phyloP scores from a whole-genome alignment of 1,140 invertebrate genomes.

The Ephestia elutella region DNA sequence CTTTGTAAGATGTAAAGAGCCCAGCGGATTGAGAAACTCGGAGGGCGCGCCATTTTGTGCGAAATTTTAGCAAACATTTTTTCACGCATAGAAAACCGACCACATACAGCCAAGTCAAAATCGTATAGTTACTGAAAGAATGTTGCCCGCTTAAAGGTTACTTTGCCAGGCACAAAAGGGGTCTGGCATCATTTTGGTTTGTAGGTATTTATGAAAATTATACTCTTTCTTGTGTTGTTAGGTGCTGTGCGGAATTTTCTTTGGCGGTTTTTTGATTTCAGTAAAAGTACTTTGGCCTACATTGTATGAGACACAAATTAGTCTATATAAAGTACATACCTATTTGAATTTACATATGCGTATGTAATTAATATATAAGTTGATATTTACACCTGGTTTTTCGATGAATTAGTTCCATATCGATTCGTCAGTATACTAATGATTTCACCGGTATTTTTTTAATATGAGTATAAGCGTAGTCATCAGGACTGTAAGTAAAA shows the following conservation, averaged over 20 bases:
- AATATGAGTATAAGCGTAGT: no score
- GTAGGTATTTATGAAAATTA: background rate
- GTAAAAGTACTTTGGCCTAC: no score
- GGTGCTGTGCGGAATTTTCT: no score
- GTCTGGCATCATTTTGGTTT: background rate
- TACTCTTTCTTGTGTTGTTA: no score
- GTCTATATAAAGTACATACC: no score
- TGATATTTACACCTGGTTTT: background rate
- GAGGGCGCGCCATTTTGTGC: background rate
- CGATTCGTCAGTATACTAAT: no score
- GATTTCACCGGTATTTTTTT: no score
- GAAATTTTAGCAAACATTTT: background rate
- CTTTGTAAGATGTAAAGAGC: slow-evolving; percentile 6
- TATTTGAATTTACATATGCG: no score
- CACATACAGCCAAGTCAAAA: background rate
- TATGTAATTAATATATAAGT: no score
- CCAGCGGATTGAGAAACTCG: background rate
- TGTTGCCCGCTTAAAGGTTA: background rate
- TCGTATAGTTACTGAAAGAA: background rate
- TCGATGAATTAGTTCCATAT: background rate
- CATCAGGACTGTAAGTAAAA: no score
- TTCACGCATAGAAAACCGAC: background rate
- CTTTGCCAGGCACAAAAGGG: background rate
- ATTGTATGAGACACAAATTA: no score
- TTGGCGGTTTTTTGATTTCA: no score